phyloP scores from a whole-genome alignment of 92 coral and sea anemone genomes.

The Palythoa heliodiscus region DNA sequence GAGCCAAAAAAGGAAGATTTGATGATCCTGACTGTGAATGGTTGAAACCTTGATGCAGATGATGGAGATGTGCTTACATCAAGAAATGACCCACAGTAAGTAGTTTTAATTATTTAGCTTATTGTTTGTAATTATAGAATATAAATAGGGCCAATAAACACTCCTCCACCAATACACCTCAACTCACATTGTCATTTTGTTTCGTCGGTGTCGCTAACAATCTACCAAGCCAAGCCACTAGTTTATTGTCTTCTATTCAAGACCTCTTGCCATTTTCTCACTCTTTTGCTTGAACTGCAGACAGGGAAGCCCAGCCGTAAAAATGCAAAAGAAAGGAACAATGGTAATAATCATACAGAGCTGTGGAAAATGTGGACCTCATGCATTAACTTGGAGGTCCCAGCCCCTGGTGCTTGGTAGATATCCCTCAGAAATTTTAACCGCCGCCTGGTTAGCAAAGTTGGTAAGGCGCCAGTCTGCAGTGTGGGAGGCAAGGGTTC shows the following conservation, averaged over 20 bases:
- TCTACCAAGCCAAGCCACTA: not conserved
- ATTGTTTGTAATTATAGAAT: not conserved
- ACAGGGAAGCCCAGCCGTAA: constrained; percentile 5
- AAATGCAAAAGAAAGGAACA: constrained; percentile 43
- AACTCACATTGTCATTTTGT: not conserved
- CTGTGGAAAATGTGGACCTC: constrained; percentile 35
- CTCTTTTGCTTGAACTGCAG: not conserved
- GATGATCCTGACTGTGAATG: not conserved
- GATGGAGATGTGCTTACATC: not conserved
- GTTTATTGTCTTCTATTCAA: not conserved
- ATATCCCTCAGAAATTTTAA: no score
- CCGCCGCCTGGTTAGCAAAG: no score
- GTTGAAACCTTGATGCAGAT: not conserved
- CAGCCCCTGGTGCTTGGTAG: not conserved
- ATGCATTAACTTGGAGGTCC: not conserved
- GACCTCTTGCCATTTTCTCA: not conserved
- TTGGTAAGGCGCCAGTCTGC: no score
- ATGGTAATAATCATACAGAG: constrained; percentile 44
- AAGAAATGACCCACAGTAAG: not conserved
- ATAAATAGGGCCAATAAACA: not conserved
- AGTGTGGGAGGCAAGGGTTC: no score
- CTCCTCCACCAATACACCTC: not conserved
- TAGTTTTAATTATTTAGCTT: not conserved
- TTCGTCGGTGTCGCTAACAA: not conserved
- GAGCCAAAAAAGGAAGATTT: not conserved